Evolutionary conservation across 2,888 invertebrate genomes (phyloP).

Genomic region (Phytoseiulus persimilis): DNA sequence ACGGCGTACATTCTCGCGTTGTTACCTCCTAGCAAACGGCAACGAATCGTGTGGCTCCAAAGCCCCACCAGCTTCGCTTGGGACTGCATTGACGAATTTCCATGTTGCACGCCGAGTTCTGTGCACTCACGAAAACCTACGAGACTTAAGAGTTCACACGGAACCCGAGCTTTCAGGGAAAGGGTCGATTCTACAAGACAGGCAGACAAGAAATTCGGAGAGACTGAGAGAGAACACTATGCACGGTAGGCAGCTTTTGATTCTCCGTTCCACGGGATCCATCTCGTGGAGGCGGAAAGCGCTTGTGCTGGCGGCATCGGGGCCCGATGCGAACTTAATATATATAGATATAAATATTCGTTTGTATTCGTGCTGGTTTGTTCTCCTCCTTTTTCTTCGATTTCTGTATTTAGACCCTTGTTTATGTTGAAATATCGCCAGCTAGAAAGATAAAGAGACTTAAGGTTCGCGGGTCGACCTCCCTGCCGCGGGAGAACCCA

Average conservation of each 20-base stretch:
- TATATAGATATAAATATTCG: not conserved
- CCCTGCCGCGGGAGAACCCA: not conserved
- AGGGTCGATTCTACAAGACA: not conserved
- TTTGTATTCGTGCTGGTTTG: not conserved
- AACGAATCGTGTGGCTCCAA: not conserved
- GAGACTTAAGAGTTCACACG: not conserved
- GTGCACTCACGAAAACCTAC: not conserved
- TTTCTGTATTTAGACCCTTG: not conserved
- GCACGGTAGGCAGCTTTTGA: not conserved
- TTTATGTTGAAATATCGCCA: not conserved
- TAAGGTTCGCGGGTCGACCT: not conserved
- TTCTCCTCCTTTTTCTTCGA: constrained; percentile 5
- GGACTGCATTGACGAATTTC: not conserved
- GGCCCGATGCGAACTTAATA: not conserved
- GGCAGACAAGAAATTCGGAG: not conserved
- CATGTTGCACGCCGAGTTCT: not conserved
- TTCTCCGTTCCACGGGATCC: not conserved
- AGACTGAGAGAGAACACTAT: not conserved
- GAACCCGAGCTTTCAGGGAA: constrained; percentile 5
- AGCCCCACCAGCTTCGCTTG: not conserved
- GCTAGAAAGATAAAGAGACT: not conserved
- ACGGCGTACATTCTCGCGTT: not conserved
- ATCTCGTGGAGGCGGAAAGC: not conserved
- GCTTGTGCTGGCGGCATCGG: not conserved
- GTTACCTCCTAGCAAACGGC: not conserved